Conservation (phyloP, 2,113 vertebrate genomes). For the Colinus virginianus region DNA sequence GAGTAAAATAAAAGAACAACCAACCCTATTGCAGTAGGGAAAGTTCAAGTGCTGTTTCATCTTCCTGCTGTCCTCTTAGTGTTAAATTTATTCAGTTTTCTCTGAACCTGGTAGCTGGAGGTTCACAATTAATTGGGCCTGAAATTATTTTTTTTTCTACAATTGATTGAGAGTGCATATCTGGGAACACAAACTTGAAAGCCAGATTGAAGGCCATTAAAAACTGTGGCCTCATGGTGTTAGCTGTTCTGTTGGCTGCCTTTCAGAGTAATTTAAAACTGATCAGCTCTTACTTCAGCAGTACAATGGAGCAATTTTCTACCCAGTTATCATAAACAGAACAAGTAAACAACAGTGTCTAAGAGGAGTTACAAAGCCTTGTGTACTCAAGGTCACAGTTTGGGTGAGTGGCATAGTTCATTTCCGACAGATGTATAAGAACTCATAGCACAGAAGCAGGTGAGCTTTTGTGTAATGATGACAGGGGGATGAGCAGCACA, state of each 20-base stretch:
- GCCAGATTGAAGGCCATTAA: slow-evolving; percentile 8
- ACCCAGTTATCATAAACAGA: slow-evolving; percentile 52
- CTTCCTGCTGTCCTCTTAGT: background rate
- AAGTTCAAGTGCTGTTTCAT: background rate
- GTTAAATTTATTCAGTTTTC: slow-evolving; percentile 5
- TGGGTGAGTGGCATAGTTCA: background rate
- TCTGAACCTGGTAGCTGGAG: background rate
- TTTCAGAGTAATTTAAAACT: slow-evolving; percentile 55
- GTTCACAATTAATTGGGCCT: slow-evolving; percentile 37
- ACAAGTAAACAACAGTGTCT: slow-evolving; percentile 33
- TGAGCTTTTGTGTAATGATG: background rate
- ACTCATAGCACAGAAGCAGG: background rate
- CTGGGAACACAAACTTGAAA: slow-evolving; percentile 20
- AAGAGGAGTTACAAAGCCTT: slow-evolving; percentile 26
- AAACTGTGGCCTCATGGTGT: background rate
- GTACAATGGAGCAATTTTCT: slow-evolving; percentile 53
- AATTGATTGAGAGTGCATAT: slow-evolving; percentile 29
- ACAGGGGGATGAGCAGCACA: background rate
- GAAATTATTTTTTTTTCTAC: slow-evolving; percentile 43
- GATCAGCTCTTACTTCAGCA: background rate
- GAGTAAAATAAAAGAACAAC: background rate
- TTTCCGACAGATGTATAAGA: background rate
- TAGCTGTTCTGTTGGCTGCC: slow-evolving; percentile 45
- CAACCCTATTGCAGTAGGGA: background rate
- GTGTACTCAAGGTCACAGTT: slow-evolving; percentile 10